Conservation (phyloP, 2,113 vertebrate species). For the Neogale vison region DNA sequence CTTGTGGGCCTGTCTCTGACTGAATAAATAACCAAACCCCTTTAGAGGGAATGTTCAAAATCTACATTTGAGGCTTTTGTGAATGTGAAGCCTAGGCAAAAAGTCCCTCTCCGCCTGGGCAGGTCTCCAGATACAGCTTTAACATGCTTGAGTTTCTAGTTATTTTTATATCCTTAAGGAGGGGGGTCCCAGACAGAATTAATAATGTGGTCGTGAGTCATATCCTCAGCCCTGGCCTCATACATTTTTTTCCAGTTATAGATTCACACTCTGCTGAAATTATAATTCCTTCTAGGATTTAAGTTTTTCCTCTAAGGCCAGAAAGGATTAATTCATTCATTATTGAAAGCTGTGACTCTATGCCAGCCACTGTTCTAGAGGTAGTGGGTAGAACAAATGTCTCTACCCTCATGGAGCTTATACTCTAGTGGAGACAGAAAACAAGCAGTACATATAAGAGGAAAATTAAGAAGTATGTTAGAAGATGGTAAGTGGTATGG, state of each 20-base stretch:
- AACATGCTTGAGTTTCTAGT: background rate
- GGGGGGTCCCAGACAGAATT: background rate
- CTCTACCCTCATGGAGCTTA: background rate
- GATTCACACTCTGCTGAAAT: background rate
- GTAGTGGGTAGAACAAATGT: background rate
- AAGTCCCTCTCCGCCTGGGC: background rate
- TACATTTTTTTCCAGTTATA: background rate
- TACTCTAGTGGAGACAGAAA: background rate
- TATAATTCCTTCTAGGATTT: background rate
- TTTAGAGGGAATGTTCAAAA: background rate
- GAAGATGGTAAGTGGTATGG: background rate
- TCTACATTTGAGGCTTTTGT: background rate
- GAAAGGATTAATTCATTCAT: background rate
- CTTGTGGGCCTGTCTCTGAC: background rate
- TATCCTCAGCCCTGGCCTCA: background rate
- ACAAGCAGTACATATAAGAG: background rate
- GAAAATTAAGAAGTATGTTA: background rate
- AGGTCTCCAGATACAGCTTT: background rate
- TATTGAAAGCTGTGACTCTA: background rate
- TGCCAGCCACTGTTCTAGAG: background rate
- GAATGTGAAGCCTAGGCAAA: background rate
- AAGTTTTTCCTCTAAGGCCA: background rate
- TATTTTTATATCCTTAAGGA: background rate
- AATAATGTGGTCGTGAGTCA: background rate
- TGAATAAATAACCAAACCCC: background rate